These are phyloP conservation scores for Machimus rusticus DNA, from an alignment of 2,888 invertebrate genomes.

Conservation along the genomic window DNA sequence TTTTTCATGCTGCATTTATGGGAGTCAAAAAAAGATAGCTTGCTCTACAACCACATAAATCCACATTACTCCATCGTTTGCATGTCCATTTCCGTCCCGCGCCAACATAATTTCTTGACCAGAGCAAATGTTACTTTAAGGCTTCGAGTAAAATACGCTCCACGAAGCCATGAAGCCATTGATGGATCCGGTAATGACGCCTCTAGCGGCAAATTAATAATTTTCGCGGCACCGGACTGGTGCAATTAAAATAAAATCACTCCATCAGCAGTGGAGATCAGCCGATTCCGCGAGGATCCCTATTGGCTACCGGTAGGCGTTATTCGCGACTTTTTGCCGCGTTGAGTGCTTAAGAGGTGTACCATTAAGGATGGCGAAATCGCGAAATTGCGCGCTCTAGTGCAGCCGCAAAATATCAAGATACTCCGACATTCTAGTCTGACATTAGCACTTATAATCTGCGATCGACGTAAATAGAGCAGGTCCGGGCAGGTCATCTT, in stretches of 20 bases:
- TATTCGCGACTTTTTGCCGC: neutral
- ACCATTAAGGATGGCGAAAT: neutral
- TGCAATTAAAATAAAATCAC: conserved; percentile 20
- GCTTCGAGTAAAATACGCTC: neutral
- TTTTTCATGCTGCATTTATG: neutral
- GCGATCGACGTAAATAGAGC: neutral
- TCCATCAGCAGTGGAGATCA: neutral
- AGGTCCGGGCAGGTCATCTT: neutral
- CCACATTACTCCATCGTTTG: neutral
- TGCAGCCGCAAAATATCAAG: neutral
- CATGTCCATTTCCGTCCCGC: neutral
- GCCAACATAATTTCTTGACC: neutral
- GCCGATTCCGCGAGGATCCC: neutral
- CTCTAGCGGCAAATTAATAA: neutral
- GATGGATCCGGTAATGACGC: neutral
- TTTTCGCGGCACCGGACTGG: neutral
- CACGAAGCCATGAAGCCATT: neutral
- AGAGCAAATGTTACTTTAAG: neutral
- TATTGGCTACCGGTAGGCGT: neutral
- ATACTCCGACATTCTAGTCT: neutral
- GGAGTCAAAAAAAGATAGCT: neutral
- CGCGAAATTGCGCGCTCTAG: neutral
- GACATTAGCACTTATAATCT: neutral
- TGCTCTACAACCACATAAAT: neutral
- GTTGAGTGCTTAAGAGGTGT: neutral